Evolutionary conservation across 2,888 invertebrate species (phyloP).

Genomic region (Tachina lurida): DNA sequence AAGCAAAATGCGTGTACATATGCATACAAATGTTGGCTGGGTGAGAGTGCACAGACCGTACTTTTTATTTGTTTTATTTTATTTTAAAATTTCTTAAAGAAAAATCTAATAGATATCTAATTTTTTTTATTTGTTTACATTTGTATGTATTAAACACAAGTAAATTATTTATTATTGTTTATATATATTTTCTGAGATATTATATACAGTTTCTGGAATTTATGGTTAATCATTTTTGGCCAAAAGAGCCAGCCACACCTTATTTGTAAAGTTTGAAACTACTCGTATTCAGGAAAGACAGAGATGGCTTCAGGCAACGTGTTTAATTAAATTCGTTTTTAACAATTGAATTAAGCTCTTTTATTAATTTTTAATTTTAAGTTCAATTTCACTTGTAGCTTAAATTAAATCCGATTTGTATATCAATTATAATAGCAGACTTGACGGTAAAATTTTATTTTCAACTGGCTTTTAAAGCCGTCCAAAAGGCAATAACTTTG

Average conservation of each 20-base stretch:
- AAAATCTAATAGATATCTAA: neutral
- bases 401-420: slow-evolving; percentile 8
- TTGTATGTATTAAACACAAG: neutral
- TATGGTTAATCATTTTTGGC: slow-evolving; percentile 38
- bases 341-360: slow-evolving; percentile 23
- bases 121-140: neutral
- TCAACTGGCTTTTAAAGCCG: slow-evolving; percentile 48
- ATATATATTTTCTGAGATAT: neutral
- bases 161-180: neutral
- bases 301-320: slow-evolving; percentile 60
- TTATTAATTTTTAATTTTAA: neutral
- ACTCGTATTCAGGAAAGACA: slow-evolving; percentile 59
- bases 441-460: slow-evolving; percentile 5
- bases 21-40: slow-evolving; percentile 13
- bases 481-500: slow-evolving; percentile 28
- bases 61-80: slow-evolving; percentile 15
- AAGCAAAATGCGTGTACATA: neutral
- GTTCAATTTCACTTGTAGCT: neutral
- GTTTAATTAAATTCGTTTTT: slow-evolving; percentile 39
- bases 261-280: slow-evolving; percentile 56
- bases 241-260: slow-evolving; percentile 68
- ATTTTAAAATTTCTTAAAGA: neutral
- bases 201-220: slow-evolving; percentile 40
- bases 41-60: neutral
- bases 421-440: neutral